phyloP scores from a whole-genome alignment of 2,888 invertebrate genomes.

The Andrena praecox region DNA sequence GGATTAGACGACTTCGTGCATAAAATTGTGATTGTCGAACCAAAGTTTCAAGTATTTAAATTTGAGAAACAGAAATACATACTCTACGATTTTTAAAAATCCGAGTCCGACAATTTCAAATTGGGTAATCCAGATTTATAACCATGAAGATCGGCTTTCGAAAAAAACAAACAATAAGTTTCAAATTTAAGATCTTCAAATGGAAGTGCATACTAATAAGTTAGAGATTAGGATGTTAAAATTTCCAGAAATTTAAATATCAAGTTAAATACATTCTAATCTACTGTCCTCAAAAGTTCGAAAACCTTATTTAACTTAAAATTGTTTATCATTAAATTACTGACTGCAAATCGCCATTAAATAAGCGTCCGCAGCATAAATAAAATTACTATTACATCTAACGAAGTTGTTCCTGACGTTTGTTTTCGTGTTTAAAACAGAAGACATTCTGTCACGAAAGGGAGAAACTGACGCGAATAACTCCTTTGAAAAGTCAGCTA shows the following conservation, averaged over 20 bases:
- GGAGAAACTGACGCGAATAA: background rate
- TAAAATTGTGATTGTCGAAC: too few relatives aligned
- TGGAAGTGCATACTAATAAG: too few relatives aligned
- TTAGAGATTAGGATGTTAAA: too few relatives aligned
- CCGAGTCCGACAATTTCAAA: background rate
- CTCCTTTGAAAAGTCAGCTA: background rate
- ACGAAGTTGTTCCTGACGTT: background rate
- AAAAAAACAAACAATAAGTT: background rate
- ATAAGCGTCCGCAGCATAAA: background rate
- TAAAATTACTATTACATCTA: background rate
- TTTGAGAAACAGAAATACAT: too few relatives aligned
- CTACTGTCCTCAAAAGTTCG: too few relatives aligned
- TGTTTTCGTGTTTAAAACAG: slow-evolving; percentile 10
- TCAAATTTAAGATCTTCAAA: background rate
- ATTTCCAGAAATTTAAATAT: too few relatives aligned
- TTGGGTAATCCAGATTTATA: background rate
- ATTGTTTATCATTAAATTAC: background rate
- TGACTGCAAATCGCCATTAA: background rate
- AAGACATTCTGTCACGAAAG: background rate
- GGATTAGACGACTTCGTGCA: too few relatives aligned
- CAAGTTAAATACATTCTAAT: too few relatives aligned
- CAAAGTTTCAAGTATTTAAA: too few relatives aligned
- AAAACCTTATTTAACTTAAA: too few relatives aligned
- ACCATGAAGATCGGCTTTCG: too few relatives aligned
- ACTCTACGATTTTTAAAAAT: background rate